Evolutionary conservation across 2,797 vertebrate species (phyloP), one percentile per base, ranked within the genome.

Genomic region (Mionectes olivaceus): DNA sequence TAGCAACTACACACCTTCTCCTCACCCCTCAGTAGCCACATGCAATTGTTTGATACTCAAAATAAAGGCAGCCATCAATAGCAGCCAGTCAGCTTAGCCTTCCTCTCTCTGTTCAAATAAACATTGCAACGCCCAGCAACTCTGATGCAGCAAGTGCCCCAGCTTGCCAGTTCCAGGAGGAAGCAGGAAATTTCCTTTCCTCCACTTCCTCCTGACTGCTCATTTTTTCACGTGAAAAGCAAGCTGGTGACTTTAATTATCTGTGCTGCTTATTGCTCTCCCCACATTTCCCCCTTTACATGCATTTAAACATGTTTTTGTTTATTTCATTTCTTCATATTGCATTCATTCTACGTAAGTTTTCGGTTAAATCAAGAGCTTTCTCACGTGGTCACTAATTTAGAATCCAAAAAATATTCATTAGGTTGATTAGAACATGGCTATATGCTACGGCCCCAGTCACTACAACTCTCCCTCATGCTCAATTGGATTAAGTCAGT

Each of bases 161-260:
- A 65, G 50, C 19, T 82, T 24, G 57, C 53, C 2, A 0, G 6
- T 65, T 91, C 63, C 63, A 90, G 33, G 23, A 81, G 19, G 53
- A 84, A 90, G 56, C 16, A 87, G 74, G 44, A 93, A 92, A 28
- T 68, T 80, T 87, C 60, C 32, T 76, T 89, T 46, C 55, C 35
- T 82, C 1, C 3, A 11, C 68, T 88, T 83, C 43, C 33, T 83
- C 24, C 24, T 60, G 63, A 30, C 21, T 32, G 6, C 11, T 87
- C 9, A 50, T 60, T 90, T 87, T 52, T 52, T 71, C n/a, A 80
- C n/a, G 53, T 57, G 56, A 61, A 77, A 83, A 89, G n/a, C 44
- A 74, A 85, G 37, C 24, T 77, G 18, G 28, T 44, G 19, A 27
- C 30, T 86, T 41, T 44, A 15, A 47, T 32, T 39, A 25, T 43